Conservation (phyloP, 2,797 vertebrate species). For the Muscicapa striata region DNA sequence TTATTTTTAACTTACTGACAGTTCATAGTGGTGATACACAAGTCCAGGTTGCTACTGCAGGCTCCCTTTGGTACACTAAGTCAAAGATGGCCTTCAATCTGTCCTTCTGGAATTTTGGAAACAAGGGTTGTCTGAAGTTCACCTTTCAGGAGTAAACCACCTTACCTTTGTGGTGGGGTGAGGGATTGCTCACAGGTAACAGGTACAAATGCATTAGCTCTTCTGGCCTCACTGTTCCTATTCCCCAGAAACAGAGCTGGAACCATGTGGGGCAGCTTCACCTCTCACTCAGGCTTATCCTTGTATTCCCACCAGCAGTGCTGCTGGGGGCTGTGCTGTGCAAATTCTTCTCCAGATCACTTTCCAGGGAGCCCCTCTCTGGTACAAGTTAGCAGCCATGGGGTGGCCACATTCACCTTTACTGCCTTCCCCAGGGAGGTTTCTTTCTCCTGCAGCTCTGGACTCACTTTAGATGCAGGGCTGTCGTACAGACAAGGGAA, state of each 20-base stretch:
- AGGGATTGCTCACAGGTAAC: neutral
- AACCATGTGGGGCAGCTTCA: neutral
- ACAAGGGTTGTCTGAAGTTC: neutral
- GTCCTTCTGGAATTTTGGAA: conserved; percentile 12
- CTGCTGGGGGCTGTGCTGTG: neutral
- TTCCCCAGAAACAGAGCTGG: neutral
- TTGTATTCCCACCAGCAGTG: neutral
- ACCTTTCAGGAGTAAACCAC: neutral
- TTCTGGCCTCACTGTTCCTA: neutral
- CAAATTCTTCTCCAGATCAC: neutral
- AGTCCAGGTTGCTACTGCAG: neutral
- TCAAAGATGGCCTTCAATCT: neutral
- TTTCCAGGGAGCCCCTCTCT: neutral
- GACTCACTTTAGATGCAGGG: neutral
- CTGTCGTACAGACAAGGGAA: conserved; percentile 11
- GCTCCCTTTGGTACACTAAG: conserved; percentile 8
- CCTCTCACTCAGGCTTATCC: neutral
- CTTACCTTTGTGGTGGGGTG: neutral
- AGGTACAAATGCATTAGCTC: neutral
- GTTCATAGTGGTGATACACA: neutral
- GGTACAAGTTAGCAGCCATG: neutral
- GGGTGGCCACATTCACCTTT: neutral
- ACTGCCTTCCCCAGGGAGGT: neutral
- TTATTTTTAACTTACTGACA: conserved; percentile 53
- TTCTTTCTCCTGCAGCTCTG: neutral